Evolutionary conservation across 2,113 vertebrate genomes (phyloP), one percentile per base, ranked within the genome.

Genomic region (Sisor rabdophorus): DNA sequence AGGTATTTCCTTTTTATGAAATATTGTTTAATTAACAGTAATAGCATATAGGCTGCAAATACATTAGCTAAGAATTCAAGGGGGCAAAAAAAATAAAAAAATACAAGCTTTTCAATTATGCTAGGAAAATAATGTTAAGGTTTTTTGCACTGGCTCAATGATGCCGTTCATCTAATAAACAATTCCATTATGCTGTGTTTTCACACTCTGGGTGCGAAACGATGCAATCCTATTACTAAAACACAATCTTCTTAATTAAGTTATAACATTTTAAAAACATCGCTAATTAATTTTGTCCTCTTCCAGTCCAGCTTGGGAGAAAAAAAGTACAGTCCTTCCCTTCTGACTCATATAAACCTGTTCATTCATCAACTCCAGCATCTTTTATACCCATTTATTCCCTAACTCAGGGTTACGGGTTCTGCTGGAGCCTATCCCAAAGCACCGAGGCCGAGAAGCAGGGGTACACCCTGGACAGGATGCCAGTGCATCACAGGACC

Each of bases 121-220:
- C 8, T 13, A 54, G 19, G 22, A 36, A 63, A 22, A n/a, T 53
- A 28, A 20, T 36, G 26, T 28, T 55, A 55, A 40, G 22, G 19
- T 10, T 40, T 9, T 0, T 50, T 55, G 10, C 0, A 64, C 73
- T 65, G 32, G 6, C 17, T 19, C 54, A 56, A 36, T 19, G 54
- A 12, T 58, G 71, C 54, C n/a, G 47, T n/a, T 47, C n/a, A 67
- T 47, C 22, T 65, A 55, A 67, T 68, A 47, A 67, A 58, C 32
- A 76, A 19, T 67, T 56, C 30, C 61, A 76, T 76, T 44, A 68
- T 2, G 44, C 44, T 68, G 44, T 68, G 65, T 19, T 68, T 68
- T 50, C 47, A 68, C 47, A 68, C 44, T 50, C 16, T 11, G 24
- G 65, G 30, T 32, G 30, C 47, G 22, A 36, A 54, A 52, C 52